Conservation (phyloP, 2,888 invertebrate species). For the Lamellibrachia columna region DNA sequence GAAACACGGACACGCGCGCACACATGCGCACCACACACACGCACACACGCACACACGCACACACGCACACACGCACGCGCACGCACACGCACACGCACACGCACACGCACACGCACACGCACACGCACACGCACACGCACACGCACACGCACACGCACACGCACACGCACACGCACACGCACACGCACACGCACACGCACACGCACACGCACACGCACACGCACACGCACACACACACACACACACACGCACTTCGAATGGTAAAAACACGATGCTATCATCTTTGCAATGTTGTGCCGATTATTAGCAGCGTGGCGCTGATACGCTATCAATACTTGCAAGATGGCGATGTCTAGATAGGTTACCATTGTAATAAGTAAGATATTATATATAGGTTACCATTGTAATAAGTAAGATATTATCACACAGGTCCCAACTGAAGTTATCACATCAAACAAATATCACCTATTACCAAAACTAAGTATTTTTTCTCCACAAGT, state of each 20-base stretch:
- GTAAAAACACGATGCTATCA: too few relatives aligned
- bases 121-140: background rate
- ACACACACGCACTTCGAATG: too few relatives aligned
- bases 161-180: background rate
- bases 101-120: background rate
- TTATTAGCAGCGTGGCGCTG: background rate
- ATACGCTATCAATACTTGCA: background rate
- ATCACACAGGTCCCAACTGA: too few relatives aligned
- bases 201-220: background rate
- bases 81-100: background rate
- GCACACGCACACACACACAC: background rate
- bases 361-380: background rate
- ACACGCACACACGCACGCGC: background rate
- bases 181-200: background rate
- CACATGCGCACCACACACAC: background rate
- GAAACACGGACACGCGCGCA: too few relatives aligned
- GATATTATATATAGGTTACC: background rate
- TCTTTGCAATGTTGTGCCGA: too few relatives aligned
- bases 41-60: background rate
- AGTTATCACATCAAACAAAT: too few relatives aligned
- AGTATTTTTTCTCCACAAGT: too few relatives aligned
- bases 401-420: background rate
- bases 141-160: background rate
- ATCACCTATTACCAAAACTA: too few relatives aligned
- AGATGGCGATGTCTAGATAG: background rate